Percentiles rank a stretch among this genome's conserved stretches.
Evolutionary conservation across 2,888 invertebrate genomes (phyloP).

Genomic region (Andrena haemorrhoa): DNA sequence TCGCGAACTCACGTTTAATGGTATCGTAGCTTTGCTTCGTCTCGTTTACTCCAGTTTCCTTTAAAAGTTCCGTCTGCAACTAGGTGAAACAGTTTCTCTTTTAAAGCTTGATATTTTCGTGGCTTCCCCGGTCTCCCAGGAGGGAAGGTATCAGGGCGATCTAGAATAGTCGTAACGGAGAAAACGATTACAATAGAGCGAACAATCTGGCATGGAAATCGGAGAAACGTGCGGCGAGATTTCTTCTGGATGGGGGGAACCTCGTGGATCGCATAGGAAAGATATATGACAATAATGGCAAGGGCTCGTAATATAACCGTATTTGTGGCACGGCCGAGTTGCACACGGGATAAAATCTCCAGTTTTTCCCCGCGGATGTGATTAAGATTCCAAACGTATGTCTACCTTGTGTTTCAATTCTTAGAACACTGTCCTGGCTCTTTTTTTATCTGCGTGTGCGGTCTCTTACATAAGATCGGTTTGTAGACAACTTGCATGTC

Average conservation of each 20-base stretch:
- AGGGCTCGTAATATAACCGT: slow-evolving; percentile 68
- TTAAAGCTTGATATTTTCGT: slow-evolving; percentile 18
- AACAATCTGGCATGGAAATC: slow-evolving; percentile 61
- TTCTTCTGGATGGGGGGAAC: slow-evolving; percentile 40
- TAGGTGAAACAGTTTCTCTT: neutral
- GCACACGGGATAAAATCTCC: slow-evolving; percentile 63
- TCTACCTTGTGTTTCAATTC: slow-evolving; percentile 68
- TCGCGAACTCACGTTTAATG: too few species aligned
- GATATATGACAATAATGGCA: slow-evolving; percentile 64
- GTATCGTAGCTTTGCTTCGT: too few species aligned
- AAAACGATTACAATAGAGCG: slow-evolving; percentile 44
- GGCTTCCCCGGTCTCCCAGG: neutral
- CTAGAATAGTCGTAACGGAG: slow-evolving; percentile 51
- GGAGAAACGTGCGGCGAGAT: slow-evolving; percentile 59
- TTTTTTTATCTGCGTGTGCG: slow-evolving; percentile 27
- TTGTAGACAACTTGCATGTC: neutral
- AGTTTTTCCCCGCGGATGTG: slow-evolving; percentile 65
- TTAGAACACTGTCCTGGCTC: slow-evolving; percentile 68
- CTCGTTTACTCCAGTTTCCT: too few species aligned
- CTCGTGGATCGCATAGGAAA: slow-evolving; percentile 39
- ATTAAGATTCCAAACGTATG: slow-evolving; percentile 77
- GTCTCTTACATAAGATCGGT: slow-evolving; percentile 32
- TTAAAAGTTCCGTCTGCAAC: too few species aligned
- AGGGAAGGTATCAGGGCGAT: slow-evolving; percentile 42
- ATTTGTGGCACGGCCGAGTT: slow-evolving; percentile 68